A percentile compares a stretch with the other conserved stretches of the same genome.
Conservation (phyloP, 2,797 vertebrate species). For the Clarias pachynema region DNA sequence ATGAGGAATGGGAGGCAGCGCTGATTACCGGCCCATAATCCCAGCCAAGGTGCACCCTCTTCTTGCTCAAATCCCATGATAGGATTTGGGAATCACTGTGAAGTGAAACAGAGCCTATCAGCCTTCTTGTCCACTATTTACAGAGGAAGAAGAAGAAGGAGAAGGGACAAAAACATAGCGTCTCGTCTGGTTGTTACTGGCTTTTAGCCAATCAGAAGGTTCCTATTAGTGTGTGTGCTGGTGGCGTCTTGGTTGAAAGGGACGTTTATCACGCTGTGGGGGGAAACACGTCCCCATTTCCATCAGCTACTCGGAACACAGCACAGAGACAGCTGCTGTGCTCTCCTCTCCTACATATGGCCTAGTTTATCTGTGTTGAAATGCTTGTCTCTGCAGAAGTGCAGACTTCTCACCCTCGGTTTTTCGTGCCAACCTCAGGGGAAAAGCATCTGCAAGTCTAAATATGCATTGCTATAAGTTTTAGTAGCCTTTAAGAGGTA, state of each 20-base stretch:
- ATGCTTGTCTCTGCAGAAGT: slow-evolving; percentile 36
- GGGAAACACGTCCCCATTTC: slow-evolving; percentile 57
- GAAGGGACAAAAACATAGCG: background rate
- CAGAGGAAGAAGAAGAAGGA: background rate
- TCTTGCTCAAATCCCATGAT: slow-evolving; percentile 56
- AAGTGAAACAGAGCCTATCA: slow-evolving; percentile 55
- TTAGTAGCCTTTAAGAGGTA: background rate
- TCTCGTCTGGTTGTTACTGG: slow-evolving; percentile 59
- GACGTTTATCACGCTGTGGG: slow-evolving; percentile 69
- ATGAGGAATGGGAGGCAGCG: slow-evolving; percentile 24
- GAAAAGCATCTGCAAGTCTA: background rate
- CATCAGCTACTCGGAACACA: slow-evolving; percentile 25
- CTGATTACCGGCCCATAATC: slow-evolving; percentile 63
- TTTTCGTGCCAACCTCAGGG: background rate
- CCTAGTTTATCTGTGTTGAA: slow-evolving; percentile 38
- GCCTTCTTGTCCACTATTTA: slow-evolving; percentile 41
- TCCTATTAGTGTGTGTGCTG: slow-evolving; percentile 66
- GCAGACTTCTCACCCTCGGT: background rate
- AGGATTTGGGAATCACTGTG: slow-evolving; percentile 57
- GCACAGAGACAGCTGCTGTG: slow-evolving; percentile 13
- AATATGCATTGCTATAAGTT: background rate
- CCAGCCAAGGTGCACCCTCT: slow-evolving; percentile 63
- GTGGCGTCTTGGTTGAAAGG: slow-evolving; percentile 57
- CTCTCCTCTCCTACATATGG: slow-evolving; percentile 8
- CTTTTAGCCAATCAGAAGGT: slow-evolving; percentile 74